Conservation (phyloP, 2,888 invertebrate species). For the Hydraecia micacea region DNA sequence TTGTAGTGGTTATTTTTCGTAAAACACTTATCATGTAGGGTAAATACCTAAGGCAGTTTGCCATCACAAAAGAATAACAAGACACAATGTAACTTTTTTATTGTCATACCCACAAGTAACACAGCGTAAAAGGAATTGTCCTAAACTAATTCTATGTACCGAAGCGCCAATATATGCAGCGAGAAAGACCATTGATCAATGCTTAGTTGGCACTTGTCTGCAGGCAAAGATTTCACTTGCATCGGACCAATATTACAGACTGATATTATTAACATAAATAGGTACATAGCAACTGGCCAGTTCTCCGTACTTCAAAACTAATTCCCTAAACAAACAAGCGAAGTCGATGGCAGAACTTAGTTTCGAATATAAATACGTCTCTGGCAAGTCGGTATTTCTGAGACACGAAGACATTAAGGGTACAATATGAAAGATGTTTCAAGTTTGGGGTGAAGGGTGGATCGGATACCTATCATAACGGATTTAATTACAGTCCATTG, state of each 20-base stretch:
- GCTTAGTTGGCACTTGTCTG: background rate
- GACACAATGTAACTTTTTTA: background rate
- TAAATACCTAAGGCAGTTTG: background rate
- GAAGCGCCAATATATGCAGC: too few species aligned
- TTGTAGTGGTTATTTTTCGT: too few species aligned
- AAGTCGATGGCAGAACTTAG: slow-evolving; percentile 2
- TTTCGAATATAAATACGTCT: slow-evolving; percentile 37
- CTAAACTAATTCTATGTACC: background rate
- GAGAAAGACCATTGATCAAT: background rate
- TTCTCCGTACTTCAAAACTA: slow-evolving; percentile 9
- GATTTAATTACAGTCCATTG: slow-evolving; percentile 36
- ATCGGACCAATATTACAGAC: background rate
- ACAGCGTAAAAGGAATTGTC: background rate
- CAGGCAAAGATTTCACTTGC: background rate
- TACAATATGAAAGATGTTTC: slow-evolving; percentile 39
- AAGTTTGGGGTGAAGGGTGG: slow-evolving; percentile 29
- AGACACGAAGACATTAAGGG: slow-evolving; percentile 41
- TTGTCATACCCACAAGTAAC: background rate
- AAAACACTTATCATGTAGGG: background rate
- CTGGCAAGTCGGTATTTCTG: slow-evolving; percentile 28
- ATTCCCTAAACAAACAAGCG: slow-evolving; percentile 14
- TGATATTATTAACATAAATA: background rate
- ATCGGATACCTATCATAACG: slow-evolving; percentile 1
- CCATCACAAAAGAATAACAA: background rate
- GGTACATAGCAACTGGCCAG: background rate